Evolutionary conservation across 2,113 vertebrate species (phyloP).

Genomic region (Galbula dea): DNA sequence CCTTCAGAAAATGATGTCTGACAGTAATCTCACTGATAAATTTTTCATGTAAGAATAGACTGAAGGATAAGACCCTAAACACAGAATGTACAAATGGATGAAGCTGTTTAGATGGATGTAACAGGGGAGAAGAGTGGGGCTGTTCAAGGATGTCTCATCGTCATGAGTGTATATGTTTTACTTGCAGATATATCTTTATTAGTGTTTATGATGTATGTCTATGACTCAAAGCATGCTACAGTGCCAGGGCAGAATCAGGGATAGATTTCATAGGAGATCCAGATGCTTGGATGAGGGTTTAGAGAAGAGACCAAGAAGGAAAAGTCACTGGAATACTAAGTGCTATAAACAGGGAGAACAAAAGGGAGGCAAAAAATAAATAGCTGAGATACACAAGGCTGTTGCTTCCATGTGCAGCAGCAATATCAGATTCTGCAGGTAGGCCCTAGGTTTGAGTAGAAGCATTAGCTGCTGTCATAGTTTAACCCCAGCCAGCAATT

Average conservation of each 20-base stretch:
- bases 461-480: background rate
- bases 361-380: background rate
- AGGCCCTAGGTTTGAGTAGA: background rate
- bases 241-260: background rate
- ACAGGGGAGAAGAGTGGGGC: background rate
- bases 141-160: background rate
- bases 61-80: background rate
- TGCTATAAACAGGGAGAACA: background rate
- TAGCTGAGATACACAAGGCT: background rate
- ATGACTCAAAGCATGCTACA: background rate
- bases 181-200: background rate
- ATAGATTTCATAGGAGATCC: background rate
- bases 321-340: background rate
- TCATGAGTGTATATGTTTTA: background rate
- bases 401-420: background rate
- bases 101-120: background rate
- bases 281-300: background rate
- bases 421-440: background rate
- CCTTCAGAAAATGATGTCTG: constrained; percentile 23
- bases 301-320: background rate
- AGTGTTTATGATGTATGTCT: fast-evolving
- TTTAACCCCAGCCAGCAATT: background rate
- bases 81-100: background rate
- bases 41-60: constrained; percentile 1
- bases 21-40: constrained; percentile 9